Evolutionary conservation across 2,797 vertebrate species (phyloP).

Genomic region (Perodicticus potto): DNA sequence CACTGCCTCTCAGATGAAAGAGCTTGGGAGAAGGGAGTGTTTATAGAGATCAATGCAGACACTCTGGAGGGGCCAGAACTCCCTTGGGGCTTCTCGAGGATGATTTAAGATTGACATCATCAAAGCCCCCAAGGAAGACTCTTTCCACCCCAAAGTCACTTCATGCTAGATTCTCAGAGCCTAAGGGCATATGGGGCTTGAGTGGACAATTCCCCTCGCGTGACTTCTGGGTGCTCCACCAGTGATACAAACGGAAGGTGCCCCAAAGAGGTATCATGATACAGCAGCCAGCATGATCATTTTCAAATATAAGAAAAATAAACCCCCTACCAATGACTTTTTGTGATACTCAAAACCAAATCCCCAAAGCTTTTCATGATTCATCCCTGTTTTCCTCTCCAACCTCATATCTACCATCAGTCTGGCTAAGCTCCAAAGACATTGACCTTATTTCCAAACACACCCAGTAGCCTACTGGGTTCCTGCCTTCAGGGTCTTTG

Average conservation of each 20-base stretch:
- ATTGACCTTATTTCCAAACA: not conserved
- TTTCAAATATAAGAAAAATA: not conserved
- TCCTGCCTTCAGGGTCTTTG: conserved; percentile 28
- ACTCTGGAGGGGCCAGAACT: not conserved
- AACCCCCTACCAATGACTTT: not conserved
- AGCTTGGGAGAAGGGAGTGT: not conserved
- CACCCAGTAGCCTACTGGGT: not conserved
- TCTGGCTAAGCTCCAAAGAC: not conserved
- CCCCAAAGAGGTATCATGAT: not conserved
- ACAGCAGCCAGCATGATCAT: not conserved
- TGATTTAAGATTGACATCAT: not conserved
- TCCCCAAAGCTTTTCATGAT: not conserved
- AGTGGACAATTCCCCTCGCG: not conserved
- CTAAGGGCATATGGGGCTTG: not conserved
- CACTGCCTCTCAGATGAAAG: not conserved
- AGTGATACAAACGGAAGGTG: not conserved
- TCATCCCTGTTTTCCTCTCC: not conserved
- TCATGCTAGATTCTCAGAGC: not conserved
- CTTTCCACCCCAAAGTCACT: not conserved
- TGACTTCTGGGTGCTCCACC: not conserved
- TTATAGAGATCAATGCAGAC: not conserved
- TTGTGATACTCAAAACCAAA: not conserved
- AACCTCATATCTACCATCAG: not conserved
- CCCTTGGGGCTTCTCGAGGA: not conserved
- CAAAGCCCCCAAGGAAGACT: not conserved